Evolutionary conservation across 2,888 invertebrate genomes (phyloP), one percentile per base, ranked within the genome.

Genomic region (Micropterix aruncella): DNA sequence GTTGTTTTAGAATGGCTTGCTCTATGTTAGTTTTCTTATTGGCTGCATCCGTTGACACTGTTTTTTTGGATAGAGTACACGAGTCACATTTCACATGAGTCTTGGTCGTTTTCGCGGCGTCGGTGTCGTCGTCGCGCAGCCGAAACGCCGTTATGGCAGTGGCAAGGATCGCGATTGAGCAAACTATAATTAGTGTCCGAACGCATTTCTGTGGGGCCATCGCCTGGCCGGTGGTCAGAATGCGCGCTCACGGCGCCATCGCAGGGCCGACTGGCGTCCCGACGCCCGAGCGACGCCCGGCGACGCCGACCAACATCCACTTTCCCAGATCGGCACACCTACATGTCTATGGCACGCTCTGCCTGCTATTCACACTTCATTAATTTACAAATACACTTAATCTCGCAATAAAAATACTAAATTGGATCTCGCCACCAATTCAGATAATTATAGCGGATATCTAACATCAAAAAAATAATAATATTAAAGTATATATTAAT

Each of bases 81-180:
- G 27, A 5, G 27, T 27, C 27, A 27, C 27, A 27, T 12, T 27
- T 27, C 27, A 12, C 27, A 12, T 27, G 27, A 16, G 39, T 41
- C 12, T 41, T 41, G 19, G 27, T n/a, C 40, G 40, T 7, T 12
- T 40, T 18, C 40, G 55, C 53, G 50, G 52, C 54, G 60, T 62
- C 67, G 16, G 46, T 12, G 47, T 66, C 65, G 55, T 65, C 57
- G 57, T 69, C 67, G 52, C 70, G 69, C 51, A 71, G 59, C 54
- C 71, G 70, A 62, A 71, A 71, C 62, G 70, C 70, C 59, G 65
- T 67, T 62, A 68, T 66, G 62, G 69, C 68, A 62, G 69, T 63
- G 51, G 64, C 66, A 59, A 70, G 62, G 60, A 70, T 61, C 53
- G 66, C 60, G 51, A 68, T 55, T n/a, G 48, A 42, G 57, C 60